Percentiles rank a stretch among this genome's conserved stretches.
These are phyloP conservation scores for Hemicordylus capensis DNA, from an alignment of 2,113 vertebrate genomes.

Conservation along the genomic window DNA sequence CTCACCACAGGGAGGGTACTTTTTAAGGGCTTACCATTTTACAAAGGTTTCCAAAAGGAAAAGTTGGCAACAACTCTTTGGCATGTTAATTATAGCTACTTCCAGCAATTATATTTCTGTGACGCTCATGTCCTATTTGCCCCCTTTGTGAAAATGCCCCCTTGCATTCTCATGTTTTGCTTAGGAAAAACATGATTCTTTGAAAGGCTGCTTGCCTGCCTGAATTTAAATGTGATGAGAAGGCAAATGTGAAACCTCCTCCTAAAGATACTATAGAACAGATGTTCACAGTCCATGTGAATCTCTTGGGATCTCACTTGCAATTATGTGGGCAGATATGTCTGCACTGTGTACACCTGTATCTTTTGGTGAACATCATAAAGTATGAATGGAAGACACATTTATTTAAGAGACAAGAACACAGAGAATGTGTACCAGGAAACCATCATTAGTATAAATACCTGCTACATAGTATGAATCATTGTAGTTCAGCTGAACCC, in stretches of 20 bases:
- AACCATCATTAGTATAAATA: not conserved
- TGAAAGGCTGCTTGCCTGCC: not conserved
- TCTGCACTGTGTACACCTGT: conserved; percentile 28
- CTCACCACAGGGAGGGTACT: not conserved
- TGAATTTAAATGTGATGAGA: not conserved
- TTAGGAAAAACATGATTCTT: conserved; percentile 53
- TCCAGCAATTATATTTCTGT: conserved; percentile 70
- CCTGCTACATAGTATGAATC: not conserved
- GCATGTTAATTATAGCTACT: conserved; percentile 48
- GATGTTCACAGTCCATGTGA: too few relatives aligned
- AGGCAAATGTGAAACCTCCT: conserved; percentile 47
- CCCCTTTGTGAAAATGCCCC: conserved; percentile 51
- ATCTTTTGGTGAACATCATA: conserved; percentile 25
- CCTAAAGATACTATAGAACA: conserved; percentile 13
- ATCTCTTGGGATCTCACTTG: too few relatives aligned
- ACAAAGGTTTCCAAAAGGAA: not conserved
- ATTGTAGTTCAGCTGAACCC: too few relatives aligned
- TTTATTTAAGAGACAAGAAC: not conserved
- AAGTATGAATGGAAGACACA: not conserved
- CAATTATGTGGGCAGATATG: too few relatives aligned
- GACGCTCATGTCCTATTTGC: conserved; percentile 32
- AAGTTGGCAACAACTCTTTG: conserved; percentile 49
- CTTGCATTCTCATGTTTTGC: conserved; percentile 18
- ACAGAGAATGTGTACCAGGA: not conserved
- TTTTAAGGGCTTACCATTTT: not conserved